phyloP scores from a whole-genome alignment of 2,113 vertebrate species.

The Varanus salvator region DNA sequence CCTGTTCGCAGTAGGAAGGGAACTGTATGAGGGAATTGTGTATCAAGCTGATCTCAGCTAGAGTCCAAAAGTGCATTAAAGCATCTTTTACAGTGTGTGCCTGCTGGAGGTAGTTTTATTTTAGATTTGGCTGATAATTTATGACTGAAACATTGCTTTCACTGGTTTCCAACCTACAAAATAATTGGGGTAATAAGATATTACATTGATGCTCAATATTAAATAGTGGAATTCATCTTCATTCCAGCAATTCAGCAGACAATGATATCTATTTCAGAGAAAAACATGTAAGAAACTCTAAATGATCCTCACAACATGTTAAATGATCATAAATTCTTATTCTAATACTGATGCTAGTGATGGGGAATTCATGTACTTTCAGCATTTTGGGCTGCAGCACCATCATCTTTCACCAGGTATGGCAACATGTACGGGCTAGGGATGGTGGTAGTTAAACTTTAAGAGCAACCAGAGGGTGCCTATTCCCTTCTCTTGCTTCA shows the following conservation, averaged over 20 bases:
- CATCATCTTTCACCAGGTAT: too few species aligned
- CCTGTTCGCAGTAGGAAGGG: background rate
- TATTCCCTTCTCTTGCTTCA: background rate
- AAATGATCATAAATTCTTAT: background rate
- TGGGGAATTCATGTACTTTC: too few species aligned
- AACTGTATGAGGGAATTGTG: background rate
- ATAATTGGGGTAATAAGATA: background rate
- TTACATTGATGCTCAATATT: background rate
- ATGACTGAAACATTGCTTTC: background rate
- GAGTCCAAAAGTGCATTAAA: background rate
- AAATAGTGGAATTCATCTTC: background rate
- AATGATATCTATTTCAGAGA: conserved; percentile 13
- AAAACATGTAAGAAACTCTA: background rate
- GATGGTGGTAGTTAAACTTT: too few species aligned
- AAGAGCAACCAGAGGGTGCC: too few species aligned
- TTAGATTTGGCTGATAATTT: background rate
- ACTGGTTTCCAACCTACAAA: conserved; percentile 10
- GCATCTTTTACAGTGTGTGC: background rate
- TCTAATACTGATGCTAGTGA: background rate
- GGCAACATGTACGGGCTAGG: too few species aligned
- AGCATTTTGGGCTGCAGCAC: too few species aligned
- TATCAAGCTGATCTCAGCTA: conserved; percentile 1
- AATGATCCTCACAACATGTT: background rate
- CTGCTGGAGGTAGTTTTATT: background rate
- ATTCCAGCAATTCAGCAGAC: background rate